phyloP scores from a whole-genome alignment of 2,888 invertebrate genomes.

The Acanthoscelides obtectus region DNA sequence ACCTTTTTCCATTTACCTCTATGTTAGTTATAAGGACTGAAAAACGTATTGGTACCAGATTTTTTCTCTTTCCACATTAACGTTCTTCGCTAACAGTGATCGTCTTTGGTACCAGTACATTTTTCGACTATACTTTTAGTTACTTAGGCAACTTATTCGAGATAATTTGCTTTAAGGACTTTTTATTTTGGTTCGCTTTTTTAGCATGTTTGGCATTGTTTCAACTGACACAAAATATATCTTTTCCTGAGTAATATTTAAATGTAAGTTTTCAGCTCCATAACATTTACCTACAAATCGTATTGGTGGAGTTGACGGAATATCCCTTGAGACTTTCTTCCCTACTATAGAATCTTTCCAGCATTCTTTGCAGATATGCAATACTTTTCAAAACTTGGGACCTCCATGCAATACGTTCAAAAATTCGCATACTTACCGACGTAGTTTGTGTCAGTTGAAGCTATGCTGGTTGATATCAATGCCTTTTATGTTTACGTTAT shows the following conservation, averaged over 20 bases:
- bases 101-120: slow-evolving; percentile 3
- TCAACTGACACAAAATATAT: background rate
- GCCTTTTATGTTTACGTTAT: slow-evolving; percentile 31
- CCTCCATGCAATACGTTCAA: too few species aligned
- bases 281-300: too few species aligned
- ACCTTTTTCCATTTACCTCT: slow-evolving; percentile 3
- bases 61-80: background rate
- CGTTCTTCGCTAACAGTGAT: background rate
- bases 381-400: too few species aligned
- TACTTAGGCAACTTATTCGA: slow-evolving; percentile 45
- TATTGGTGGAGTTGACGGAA: too few species aligned
- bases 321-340: too few species aligned
- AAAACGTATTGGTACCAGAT: background rate
- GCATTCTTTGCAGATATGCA: too few species aligned
- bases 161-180: slow-evolving; percentile 46
- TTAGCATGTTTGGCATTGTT: background rate
- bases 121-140: slow-evolving; percentile 29
- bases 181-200: background rate
- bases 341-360: too few species aligned
- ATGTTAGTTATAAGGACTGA: background rate
- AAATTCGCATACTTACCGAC: too few species aligned
- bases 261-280: too few species aligned
- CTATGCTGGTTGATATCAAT: background rate
- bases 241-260: too few species aligned
- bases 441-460: background rate